Conservation (phyloP, 2,888 invertebrate species). For the Hirtodrosophila alboralis region DNA sequence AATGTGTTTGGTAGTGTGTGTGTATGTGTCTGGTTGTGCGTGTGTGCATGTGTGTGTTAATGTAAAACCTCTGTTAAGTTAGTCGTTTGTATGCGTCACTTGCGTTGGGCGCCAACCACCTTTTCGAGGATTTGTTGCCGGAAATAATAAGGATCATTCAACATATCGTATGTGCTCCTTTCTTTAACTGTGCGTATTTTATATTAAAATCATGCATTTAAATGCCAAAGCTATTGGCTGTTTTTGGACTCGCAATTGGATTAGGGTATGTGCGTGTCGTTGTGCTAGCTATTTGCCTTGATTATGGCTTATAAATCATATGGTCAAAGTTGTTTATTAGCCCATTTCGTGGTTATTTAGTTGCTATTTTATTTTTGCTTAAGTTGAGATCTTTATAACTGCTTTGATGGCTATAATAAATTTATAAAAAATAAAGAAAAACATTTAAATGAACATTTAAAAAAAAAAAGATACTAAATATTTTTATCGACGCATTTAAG, state of each 20-base stretch:
- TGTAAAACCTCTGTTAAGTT: constrained; percentile 46
- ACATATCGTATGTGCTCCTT: constrained; percentile 10
- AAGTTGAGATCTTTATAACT: too few species aligned
- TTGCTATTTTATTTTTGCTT: background rate
- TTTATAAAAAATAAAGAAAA: too few species aligned
- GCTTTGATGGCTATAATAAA: too few species aligned
- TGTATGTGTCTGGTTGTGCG: background rate
- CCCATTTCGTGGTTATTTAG: too few species aligned
- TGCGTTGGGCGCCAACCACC: constrained; percentile 38
- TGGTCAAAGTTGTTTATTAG: too few species aligned
- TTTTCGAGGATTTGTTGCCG: constrained; percentile 42
- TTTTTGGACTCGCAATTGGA: constrained; percentile 29
- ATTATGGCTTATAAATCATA: constrained; percentile 36
- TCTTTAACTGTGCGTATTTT: constrained; percentile 26
- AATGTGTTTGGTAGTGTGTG: background rate
- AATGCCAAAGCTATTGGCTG: constrained; percentile 41
- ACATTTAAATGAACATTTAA: too few species aligned
- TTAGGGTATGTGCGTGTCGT: constrained; percentile 24
- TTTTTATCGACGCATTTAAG: too few species aligned
- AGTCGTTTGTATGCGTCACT: constrained; percentile 51
- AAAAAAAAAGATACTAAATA: too few species aligned
- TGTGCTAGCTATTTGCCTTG: constrained; percentile 15
- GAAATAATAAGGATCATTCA: constrained; percentile 42
- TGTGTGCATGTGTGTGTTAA: constrained; percentile 20
- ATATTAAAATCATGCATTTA: constrained; percentile 39